Evolutionary conservation across 2,888 invertebrate genomes (phyloP), one percentile per base, ranked within the genome.

Genomic region (Luffia ferchaultella): DNA sequence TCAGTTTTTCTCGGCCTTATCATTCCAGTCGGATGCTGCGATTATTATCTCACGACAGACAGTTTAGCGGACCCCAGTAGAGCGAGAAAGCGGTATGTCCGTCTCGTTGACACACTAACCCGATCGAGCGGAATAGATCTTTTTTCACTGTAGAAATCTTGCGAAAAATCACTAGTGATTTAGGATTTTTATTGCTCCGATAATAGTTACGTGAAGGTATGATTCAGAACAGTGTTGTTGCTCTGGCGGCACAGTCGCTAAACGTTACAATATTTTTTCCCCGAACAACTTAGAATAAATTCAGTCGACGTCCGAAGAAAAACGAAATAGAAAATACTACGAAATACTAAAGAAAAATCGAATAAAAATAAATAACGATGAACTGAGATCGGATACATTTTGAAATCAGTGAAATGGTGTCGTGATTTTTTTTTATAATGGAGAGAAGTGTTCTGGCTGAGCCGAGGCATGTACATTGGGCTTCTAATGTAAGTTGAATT

Each of bases 381-480:
- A 30, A 30, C 3, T 30, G 12, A 30, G 30, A 30, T 30, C 30
- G 30, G 30, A 30, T 30, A 30, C 30, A 30, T 30, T 30, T 30
- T 30, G 3, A 7, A 30, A 17, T 43, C 20, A 20, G 76, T 78
- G 78, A 74, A 60, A 79, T 80, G 76, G 68, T 73, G 76, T 64
- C 62, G 61, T 78, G 72, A 74, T 60, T 54, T 54, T 46, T 17
- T 57, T 52, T 51, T 50, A 76, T 62, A 67, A 83, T 82, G 82
- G 82, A 82, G 70, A 70, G 71, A 65, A 82, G 82, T 73, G 71
- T 79, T 67, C 69, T 79, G 65, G 79, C 78, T 59, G 71, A 65
- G 55, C 64, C 75, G 54, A 71, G 68, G 55, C 78, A 78, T 61
- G 77, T 83, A 55, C 77, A 75, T 56, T 83, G 82, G 82, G 79